Evolutionary conservation across 2,888 invertebrate species (phyloP).

Genomic region (Buathra laborator): DNA sequence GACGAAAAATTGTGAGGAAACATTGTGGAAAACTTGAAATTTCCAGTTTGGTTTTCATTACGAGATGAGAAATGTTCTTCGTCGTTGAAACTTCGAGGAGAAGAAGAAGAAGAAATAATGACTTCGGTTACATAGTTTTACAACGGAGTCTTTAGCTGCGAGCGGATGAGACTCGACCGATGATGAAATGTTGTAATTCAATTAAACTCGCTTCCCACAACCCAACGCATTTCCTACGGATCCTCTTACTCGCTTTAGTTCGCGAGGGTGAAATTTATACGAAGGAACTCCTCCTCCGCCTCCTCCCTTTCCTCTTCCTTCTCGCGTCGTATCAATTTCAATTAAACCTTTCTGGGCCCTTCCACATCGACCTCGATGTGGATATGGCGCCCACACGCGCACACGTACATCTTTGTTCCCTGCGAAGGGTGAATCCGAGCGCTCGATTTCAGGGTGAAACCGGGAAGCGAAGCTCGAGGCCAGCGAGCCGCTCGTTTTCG

Average conservation of each 20-base stretch:
- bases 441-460: slow-evolving; percentile 11
- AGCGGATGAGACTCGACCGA: not conserved
- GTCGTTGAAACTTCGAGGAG: not conserved
- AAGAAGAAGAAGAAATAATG: not conserved
- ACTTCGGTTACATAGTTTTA: not conserved
- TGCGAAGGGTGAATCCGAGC: not conserved
- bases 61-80: not conserved
- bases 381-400: not conserved
- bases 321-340: slow-evolving; percentile 55
- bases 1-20: too few relatives aligned
- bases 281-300: slow-evolving; percentile 1
- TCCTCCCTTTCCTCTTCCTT: not conserved
- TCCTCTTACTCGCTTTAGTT: slow-evolving; percentile 4
- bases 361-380: slow-evolving; percentile 5
- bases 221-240: slow-evolving; percentile 8
- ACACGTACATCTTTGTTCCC: slow-evolving; percentile 4
- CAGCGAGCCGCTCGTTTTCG: slow-evolving; percentile 19
- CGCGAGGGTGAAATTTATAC: slow-evolving; percentile 12
- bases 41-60: too few relatives aligned
- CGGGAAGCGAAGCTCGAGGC: not conserved
- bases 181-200: slow-evolving; percentile 34
- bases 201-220: slow-evolving; percentile 25
- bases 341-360: slow-evolving; percentile 45
- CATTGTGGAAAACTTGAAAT: too few relatives aligned
- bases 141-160: not conserved